Conservation (phyloP, 2,888 invertebrate species). For the Portevinia maculata region DNA sequence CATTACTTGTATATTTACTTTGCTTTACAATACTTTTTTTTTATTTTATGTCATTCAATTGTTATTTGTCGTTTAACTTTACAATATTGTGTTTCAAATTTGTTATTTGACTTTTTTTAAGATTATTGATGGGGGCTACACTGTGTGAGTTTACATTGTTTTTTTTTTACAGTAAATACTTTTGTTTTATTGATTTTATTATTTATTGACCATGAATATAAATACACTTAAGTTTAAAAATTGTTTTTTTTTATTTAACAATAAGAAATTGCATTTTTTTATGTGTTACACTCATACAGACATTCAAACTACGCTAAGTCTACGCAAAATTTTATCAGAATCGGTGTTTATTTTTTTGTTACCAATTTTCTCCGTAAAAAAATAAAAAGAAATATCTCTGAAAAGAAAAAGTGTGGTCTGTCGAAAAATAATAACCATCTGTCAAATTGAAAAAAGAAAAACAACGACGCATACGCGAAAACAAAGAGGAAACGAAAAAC, state of each 20-base stretch:
- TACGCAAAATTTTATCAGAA: conserved; percentile 60
- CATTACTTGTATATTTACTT: conserved; percentile 71
- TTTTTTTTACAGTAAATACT: conserved; percentile 80
- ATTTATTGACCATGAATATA: conserved; percentile 68
- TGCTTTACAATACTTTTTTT: conserved; percentile 42
- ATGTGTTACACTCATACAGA: conserved; percentile 68
- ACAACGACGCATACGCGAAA: conserved; percentile 26
- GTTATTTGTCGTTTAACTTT: conserved; percentile 72
- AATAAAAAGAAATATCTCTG: conserved; percentile 19
- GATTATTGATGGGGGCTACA: conserved; percentile 57
- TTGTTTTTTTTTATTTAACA: conserved; percentile 51
- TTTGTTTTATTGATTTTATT: conserved; percentile 74
- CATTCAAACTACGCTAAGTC: conserved; percentile 68
- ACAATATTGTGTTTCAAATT: conserved; percentile 56
- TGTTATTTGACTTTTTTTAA: conserved; percentile 39
- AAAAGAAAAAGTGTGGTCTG: no score
- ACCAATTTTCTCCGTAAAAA: conserved; percentile 18
- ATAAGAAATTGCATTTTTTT: conserved; percentile 68
- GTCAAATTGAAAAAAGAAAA: conserved; percentile 10
- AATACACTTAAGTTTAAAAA: conserved; percentile 65
- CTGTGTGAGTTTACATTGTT: conserved; percentile 44
- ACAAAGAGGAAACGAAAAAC: conserved; percentile 38
- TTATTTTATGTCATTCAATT: conserved; percentile 59
- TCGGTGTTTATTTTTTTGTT: conserved; percentile 59
- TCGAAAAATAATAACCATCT: no score